These are phyloP conservation scores for Malacoraja senta DNA, from an alignment of 2,797 vertebrate species.

Conservation along the genomic window DNA sequence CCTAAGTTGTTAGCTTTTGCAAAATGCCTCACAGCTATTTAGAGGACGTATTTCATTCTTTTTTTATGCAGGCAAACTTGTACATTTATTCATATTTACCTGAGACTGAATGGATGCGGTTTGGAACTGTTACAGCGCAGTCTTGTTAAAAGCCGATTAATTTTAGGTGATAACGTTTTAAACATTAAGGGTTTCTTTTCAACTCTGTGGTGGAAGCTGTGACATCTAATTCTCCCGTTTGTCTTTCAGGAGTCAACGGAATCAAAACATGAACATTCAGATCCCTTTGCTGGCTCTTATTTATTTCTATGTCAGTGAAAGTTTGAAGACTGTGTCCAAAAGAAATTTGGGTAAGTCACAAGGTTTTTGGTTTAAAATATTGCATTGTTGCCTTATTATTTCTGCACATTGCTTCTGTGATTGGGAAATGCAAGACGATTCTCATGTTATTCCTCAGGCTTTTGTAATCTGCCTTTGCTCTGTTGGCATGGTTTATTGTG, in stretches of 20 bases:
- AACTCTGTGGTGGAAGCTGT: not conserved
- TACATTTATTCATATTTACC: not conserved
- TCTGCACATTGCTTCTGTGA: not conserved
- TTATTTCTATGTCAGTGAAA: conserved; percentile 69
- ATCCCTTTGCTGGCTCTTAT: conserved; percentile 70
- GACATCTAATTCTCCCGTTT: conserved; percentile 44
- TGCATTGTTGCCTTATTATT: not conserved
- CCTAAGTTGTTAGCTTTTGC: not conserved
- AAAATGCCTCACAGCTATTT: not conserved
- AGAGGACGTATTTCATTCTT: not conserved
- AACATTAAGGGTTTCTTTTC: not conserved
- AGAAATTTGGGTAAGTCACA: conserved; percentile 85
- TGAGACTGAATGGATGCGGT: not conserved
- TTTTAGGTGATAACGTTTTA: not conserved
- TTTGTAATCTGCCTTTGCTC: not conserved
- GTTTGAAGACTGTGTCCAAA: conserved; percentile 86
- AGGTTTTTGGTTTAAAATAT: not conserved
- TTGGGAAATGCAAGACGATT: not conserved
- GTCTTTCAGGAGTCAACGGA: conserved; percentile 57
- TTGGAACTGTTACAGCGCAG: not conserved
- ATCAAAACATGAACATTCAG: conserved; percentile 74
- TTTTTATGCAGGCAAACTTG: not conserved
- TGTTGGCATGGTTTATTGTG: not conserved
- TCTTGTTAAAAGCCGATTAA: not conserved
- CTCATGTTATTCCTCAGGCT: not conserved